Evolutionary conservation across 2,888 invertebrate species (phyloP), one percentile per base, ranked within the genome.

Genomic region (Odontothrips loti): DNA sequence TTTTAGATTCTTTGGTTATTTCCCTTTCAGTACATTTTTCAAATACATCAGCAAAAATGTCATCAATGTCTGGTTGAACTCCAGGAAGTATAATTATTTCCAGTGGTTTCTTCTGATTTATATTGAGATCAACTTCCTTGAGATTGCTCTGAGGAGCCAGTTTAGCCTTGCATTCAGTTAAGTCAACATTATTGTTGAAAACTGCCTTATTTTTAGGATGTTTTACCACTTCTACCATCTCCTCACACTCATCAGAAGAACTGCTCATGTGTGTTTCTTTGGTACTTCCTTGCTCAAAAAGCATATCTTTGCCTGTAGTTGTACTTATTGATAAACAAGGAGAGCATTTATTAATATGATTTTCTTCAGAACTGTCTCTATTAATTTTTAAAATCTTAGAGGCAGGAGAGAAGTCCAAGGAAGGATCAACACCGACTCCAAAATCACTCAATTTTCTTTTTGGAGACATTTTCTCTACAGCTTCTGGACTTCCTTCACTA

Each of bases 31-130:
- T 58, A n/a, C 34, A 43, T 27, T 27, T 86, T 85, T 27, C 27
- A 81, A 88, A 86, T 68, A 85, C 82, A 81, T 85, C 85, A 10
- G 85, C 84, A 82, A 85, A 85, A 43, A 85, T 83, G 82, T 85
- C 84, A 43, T 84, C 85, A 86, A 86, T 83, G 84, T 27, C 80
- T 34, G 78, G 48, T n/a, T 34, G 3, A 23, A 23, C 27, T 11
- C 12, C 27, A 12, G 68, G 27, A 23, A 0, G 27, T 27, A 75
- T 15, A 34, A 82, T 47, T 63, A 68, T 75, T 75, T 75, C 68
- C 9, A 75, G 27, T 8, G 68, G 12, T 23, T 75, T 27, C 23
- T 27, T 75, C 9, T 23, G 6, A 17, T 4, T n/a, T 15, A 15
- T 20, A 17, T 0, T 58, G 8, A n/a, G 15, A 58, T n/a, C 51